These are phyloP conservation scores for Nasua narica DNA, from an alignment of 2,797 vertebrate species.

Conservation along the genomic window DNA sequence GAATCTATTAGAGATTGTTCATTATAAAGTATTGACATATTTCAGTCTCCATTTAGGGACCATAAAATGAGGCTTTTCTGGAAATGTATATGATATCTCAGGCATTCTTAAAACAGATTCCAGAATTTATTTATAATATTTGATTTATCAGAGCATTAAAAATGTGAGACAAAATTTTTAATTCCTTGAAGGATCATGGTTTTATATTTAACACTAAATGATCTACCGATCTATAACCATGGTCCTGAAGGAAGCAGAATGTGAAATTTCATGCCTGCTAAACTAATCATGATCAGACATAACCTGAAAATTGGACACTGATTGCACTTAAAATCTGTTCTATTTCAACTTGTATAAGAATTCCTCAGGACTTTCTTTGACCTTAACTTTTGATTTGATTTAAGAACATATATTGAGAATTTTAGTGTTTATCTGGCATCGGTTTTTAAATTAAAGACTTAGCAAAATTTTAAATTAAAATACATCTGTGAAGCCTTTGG, in stretches of 20 bases:
- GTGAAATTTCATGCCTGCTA: not conserved
- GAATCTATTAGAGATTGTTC: not conserved
- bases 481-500: not conserved
- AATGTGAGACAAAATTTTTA: not conserved
- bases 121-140: not conserved
- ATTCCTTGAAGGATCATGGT: not conserved
- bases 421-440: slow-evolving; percentile 2
- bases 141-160: not conserved
- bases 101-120: not conserved
- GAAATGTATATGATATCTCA: not conserved
- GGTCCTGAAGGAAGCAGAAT: not conserved
- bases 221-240: not conserved
- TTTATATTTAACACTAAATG: not conserved
- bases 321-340: not conserved
- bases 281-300: not conserved
- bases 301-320: not conserved
- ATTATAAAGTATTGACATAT: not conserved
- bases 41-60: not conserved
- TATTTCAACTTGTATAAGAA: not conserved
- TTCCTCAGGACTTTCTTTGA: not conserved
- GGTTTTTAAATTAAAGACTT: slow-evolving; percentile 15
- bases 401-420: not conserved
- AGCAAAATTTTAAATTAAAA: slow-evolving; percentile 50
- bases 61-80: not conserved
- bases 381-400: not conserved